A percentile compares a stretch with the other conserved stretches of the same genome.
Conservation (phyloP, 2,797 vertebrate genomes). For the Arctocebus calabarensis region DNA sequence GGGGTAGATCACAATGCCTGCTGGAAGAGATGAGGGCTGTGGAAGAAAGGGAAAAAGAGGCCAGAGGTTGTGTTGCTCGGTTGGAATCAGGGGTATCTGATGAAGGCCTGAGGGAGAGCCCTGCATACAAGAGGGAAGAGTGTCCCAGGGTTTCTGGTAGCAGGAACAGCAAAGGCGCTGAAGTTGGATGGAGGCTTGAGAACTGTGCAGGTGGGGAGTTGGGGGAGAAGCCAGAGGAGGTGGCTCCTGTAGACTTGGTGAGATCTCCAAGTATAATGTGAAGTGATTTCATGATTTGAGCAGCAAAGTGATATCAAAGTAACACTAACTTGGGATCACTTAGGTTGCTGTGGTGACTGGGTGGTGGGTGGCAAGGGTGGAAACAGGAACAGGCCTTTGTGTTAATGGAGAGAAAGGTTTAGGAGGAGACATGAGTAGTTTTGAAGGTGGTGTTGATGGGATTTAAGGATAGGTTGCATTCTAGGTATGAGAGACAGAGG, state of each 20-base stretch:
- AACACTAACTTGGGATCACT: rapidly evolving
- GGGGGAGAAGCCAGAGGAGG: not conserved
- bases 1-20: not conserved
- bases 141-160: rapidly evolving
- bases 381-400: not conserved
- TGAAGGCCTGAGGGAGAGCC: not conserved
- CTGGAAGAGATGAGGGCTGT: not conserved
- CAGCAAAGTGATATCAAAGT: not conserved
- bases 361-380: not conserved
- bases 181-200: not conserved
- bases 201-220: rapidly evolving
- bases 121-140: rapidly evolving
- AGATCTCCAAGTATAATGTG: rapidly evolving
- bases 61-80: rapidly evolving
- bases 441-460: not conserved
- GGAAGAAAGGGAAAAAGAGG: rapidly evolving
- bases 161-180: not conserved
- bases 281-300: not conserved
- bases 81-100: rapidly evolving
- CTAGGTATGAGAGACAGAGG: rapidly evolving
- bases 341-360: not conserved
- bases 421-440: not conserved
- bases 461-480: rapidly evolving
- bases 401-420: not conserved
- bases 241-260: rapidly evolving